phyloP scores from a whole-genome alignment of 2,888 invertebrate genomes.

The Diabrotica balteata region DNA sequence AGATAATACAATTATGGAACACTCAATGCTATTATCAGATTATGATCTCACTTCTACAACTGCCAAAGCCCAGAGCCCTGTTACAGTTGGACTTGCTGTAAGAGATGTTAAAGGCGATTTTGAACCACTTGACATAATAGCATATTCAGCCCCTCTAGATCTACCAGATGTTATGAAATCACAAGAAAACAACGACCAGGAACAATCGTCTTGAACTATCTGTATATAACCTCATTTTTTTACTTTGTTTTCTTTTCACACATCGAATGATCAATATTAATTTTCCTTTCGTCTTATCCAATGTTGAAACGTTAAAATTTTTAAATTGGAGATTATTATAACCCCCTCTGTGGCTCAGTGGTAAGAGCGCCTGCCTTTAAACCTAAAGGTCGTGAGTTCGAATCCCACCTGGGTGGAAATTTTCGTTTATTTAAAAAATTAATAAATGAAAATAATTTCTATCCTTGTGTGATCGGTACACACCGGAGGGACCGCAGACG shows the following conservation, averaged over 20 bases:
- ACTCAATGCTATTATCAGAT: slow-evolving; percentile 85
- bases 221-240: slow-evolving; percentile 32
- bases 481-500: no score
- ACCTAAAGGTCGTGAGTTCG: no score
- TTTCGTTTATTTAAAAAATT: no score
- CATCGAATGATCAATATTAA: slow-evolving; percentile 22
- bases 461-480: no score
- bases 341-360: no score
- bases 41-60: slow-evolving; percentile 89
- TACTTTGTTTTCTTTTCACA: slow-evolving; percentile 25
- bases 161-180: slow-evolving; percentile 99
- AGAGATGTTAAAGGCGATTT: slow-evolving; percentile 85
- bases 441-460: no score
- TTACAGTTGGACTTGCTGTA: slow-evolving; percentile 88
- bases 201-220: slow-evolving; percentile 71
- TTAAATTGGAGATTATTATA: neutral
- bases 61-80: slow-evolving; percentile 95
- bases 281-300: slow-evolving; percentile 10
- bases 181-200: slow-evolving; percentile 87
- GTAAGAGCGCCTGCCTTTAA: no score
- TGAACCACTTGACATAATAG: slow-evolving; percentile 87
- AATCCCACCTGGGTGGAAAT: no score
- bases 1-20: slow-evolving; percentile 88
- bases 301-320: neutral
- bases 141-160: slow-evolving; percentile 94